Evolutionary conservation across 2,888 invertebrate species (phyloP).

Genomic region (Drosophila sordidapex): DNA sequence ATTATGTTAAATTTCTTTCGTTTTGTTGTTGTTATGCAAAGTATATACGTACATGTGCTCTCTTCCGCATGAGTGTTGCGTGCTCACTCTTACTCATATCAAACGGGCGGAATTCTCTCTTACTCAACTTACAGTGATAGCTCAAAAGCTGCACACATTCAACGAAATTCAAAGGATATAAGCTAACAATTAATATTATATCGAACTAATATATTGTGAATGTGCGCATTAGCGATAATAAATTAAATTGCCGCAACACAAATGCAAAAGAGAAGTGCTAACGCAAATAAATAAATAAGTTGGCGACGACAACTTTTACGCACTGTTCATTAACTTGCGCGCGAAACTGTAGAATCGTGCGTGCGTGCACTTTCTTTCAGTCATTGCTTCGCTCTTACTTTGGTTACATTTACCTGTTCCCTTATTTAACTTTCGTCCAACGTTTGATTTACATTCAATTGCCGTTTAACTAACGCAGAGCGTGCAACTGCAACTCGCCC

Average conservation of each 20-base stretch:
- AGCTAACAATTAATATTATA: background rate
- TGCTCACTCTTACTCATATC: constrained; percentile 40
- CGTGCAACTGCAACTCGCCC: constrained; percentile 40
- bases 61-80: constrained; percentile 32
- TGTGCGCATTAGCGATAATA: background rate
- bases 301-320: background rate
- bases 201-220: background rate
- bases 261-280: background rate
- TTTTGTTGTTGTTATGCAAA: constrained; percentile 1
- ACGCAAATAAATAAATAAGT: background rate
- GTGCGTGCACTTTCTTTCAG: constrained; percentile 64
- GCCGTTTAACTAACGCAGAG: constrained; percentile 51
- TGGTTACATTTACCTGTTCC: constrained; percentile 61
- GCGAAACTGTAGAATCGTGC: constrained; percentile 45
- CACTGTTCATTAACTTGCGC: constrained; percentile 24
- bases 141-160: constrained; percentile 5
- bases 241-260: background rate
- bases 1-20: background rate
- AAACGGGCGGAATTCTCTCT: constrained; percentile 24
- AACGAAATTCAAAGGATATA: background rate
- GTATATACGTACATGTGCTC: constrained; percentile 19
- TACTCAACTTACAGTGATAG: constrained; percentile 35
- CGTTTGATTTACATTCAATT: constrained; percentile 55
- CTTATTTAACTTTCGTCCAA: constrained; percentile 57
- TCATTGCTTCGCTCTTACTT: constrained; percentile 66